Evolutionary conservation across 2,113 vertebrate genomes (phyloP), one percentile per base, ranked within the genome.

Genomic region (Notiomystis cincta): DNA sequence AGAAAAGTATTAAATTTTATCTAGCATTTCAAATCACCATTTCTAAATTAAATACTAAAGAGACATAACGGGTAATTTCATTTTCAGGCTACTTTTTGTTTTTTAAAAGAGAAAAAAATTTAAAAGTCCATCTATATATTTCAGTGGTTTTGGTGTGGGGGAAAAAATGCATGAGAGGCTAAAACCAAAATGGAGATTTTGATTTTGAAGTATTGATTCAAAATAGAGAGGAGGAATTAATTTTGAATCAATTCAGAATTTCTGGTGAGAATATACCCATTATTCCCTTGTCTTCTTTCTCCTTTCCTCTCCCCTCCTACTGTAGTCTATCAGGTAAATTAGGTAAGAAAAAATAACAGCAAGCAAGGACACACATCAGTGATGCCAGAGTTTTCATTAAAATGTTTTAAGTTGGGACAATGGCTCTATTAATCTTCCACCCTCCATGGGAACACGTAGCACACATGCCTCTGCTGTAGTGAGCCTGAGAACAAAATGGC

Each of bases 351-450:
- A 94, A 80, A 95, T 73, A 95, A 86, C 62, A 77, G 79, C 75
- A 81, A 93, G 84, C 50, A 93, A 93, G 84, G 81, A 80, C 73
- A 94, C 93, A 94, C 87, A 82, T 93, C 84, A 91, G 42, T 62
- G 94, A 89, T 54, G 67, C 67, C 50, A 80, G 86, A 40, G 21
- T 93, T 93, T 95, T 95, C 94, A 93, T 90, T 95, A 95, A 89
- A 92, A 81, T 87, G 82, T 95, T 96, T 97, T 92, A 92, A 93
- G 80, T 78, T 95, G 79, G 85, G 64, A 60, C 90, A 87, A 87
- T 73, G 71, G 65, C 65, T 80, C 72, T 80, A 93, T 93, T 82
- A 78, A 91, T 94, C 95, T 96, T 95, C 85, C 64, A 78, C 42
- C 67, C 70, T 94, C 71, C 1, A 0, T 54, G 67, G 54, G 66